Evolutionary conservation across 2,888 invertebrate genomes (phyloP).

Genomic region (Escarpia spicata): DNA sequence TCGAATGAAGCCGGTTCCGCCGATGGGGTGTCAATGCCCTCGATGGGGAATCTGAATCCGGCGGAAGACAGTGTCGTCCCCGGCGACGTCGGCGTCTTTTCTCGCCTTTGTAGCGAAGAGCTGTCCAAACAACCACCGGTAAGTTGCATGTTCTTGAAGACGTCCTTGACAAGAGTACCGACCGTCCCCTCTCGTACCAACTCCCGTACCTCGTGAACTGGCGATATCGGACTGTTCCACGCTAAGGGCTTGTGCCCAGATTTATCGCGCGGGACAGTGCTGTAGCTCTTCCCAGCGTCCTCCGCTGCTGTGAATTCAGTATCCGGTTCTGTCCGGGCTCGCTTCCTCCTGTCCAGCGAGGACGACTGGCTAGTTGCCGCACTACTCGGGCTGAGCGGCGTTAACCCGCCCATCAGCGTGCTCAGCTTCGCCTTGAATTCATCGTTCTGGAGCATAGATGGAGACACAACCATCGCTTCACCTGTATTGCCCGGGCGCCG

Average conservation of each 20-base stretch:
- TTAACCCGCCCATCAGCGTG: slow-evolving; percentile 1
- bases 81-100: background rate
- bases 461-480: background rate
- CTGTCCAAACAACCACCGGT: slow-evolving; percentile 31
- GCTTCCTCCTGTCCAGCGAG: background rate
- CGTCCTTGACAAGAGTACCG: slow-evolving; percentile 28
- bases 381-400: background rate
- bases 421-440: background rate
- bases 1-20: background rate
- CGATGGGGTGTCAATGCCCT: slow-evolving; percentile 45
- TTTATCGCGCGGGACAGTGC: background rate
- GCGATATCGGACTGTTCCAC: slow-evolving; percentile 21
- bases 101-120: slow-evolving; percentile 1
- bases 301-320: background rate
- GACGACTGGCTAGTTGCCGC: background rate
- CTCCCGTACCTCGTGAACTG: slow-evolving; percentile 26
- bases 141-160: slow-evolving; percentile 33
- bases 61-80: background rate
- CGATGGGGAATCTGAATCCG: slow-evolving; percentile 41
- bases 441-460: background rate
- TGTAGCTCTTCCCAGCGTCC: background rate
- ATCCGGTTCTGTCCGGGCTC: background rate
- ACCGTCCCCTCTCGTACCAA: slow-evolving; percentile 33
- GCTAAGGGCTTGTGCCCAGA: background rate
- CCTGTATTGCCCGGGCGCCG: background rate